Conservation (phyloP, 2,797 vertebrate genomes). For the Lepus townsendii region DNA sequence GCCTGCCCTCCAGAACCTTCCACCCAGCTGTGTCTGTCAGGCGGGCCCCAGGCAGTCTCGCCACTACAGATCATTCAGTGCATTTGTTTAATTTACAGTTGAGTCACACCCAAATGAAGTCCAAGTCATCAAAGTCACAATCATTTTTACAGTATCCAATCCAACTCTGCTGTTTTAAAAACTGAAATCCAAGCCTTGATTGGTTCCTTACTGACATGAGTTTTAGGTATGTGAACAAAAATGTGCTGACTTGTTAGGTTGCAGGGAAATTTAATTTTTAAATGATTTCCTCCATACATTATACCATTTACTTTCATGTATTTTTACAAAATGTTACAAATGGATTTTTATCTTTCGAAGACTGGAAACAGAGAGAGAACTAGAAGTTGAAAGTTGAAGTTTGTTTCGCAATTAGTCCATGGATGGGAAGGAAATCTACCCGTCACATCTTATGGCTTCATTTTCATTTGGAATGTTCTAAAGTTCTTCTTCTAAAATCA, state of each 20-base stretch:
- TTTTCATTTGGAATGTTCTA: background rate
- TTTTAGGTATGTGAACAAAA: background rate
- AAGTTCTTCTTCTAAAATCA: background rate
- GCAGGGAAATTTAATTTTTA: slow-evolving; percentile 18
- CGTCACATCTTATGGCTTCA: background rate
- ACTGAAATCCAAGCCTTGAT: background rate
- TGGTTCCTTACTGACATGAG: background rate
- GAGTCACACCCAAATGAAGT: background rate
- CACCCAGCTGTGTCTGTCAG: too few relatives aligned
- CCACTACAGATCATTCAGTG: background rate
- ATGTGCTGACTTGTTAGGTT: background rate
- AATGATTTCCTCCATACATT: slow-evolving; percentile 37
- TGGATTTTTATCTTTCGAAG: slow-evolving; percentile 17
- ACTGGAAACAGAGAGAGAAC: background rate
- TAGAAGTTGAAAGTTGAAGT: slow-evolving; percentile 66
- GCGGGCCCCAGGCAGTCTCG: background rate
- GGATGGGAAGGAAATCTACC: slow-evolving; percentile 20
- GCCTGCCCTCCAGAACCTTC: too few relatives aligned
- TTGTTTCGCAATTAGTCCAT: slow-evolving; percentile 25
- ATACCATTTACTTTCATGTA: slow-evolving; percentile 60
- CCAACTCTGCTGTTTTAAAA: background rate
- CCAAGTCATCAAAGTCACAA: background rate
- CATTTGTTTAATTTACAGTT: background rate
- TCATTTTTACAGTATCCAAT: too few relatives aligned
- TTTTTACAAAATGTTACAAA: slow-evolving; percentile 60